A percentile compares a stretch with the other conserved stretches of the same genome.
Conservation (phyloP, 2,888 invertebrate genomes). For the Agrochola macilenta region DNA sequence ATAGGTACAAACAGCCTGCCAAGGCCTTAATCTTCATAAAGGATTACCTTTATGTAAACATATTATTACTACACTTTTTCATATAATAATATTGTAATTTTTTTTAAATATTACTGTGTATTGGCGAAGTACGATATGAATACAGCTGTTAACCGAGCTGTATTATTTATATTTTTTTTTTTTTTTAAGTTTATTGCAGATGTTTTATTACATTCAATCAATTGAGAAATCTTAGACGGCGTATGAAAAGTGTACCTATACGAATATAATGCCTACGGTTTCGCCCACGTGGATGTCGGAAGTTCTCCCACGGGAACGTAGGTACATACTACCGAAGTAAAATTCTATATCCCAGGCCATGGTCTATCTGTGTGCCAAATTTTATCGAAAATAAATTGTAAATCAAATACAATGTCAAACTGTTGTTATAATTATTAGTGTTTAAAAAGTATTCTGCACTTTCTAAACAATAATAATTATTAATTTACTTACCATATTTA, state of each 20-base stretch:
- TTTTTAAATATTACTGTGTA: constrained; percentile 25
- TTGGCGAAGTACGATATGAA: constrained; percentile 10
- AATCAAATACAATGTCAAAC: not conserved
- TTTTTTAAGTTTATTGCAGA: not conserved
- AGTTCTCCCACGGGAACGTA: not conserved
- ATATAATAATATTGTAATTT: not conserved
- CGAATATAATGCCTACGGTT: not conserved
- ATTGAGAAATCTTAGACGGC: not conserved
- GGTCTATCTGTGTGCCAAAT: not conserved
- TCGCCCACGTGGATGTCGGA: not conserved
- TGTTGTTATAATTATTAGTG: too few relatives aligned
- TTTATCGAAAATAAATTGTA: not conserved
- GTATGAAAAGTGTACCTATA: constrained; percentile 6
- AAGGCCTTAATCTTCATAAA: constrained; percentile 2
- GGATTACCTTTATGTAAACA: not conserved
- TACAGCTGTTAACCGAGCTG: not conserved
- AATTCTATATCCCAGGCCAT: not conserved
- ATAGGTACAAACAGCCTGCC: not conserved
- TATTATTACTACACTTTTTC: not conserved
- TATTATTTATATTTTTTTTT: not conserved
- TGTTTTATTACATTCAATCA: not conserved
- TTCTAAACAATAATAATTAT: not conserved
- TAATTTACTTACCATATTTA: not conserved
- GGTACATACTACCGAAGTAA: not conserved
- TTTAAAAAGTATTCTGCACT: too few relatives aligned